phyloP scores from a whole-genome alignment of 2,888 invertebrate species.

The Bhutanitis thaidina region DNA sequence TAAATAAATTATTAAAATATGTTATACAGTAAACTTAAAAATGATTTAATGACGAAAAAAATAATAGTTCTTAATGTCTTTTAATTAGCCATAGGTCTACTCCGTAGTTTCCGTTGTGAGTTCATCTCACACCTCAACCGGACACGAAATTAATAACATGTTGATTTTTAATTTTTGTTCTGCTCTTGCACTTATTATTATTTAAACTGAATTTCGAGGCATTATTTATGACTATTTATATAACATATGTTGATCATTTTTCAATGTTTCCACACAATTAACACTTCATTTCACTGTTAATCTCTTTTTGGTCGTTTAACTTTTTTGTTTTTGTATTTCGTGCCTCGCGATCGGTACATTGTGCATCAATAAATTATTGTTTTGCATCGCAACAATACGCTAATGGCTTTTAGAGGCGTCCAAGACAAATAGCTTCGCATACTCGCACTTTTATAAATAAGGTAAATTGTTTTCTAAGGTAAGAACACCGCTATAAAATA shows the following conservation, averaged over 20 bases:
- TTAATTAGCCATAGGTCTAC: slow-evolving; percentile 23
- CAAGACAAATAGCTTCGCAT: slow-evolving; percentile 29
- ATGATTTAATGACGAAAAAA: not conserved
- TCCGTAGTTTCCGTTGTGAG: slow-evolving; percentile 44
- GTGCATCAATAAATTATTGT: slow-evolving; percentile 43
- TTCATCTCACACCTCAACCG: slow-evolving; percentile 73
- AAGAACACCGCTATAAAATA: slow-evolving; percentile 1
- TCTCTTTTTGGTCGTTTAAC: slow-evolving; percentile 55
- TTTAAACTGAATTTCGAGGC: slow-evolving; percentile 76
- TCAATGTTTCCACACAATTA: slow-evolving; percentile 78
- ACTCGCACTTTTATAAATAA: slow-evolving; percentile 16
- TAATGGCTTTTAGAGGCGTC: slow-evolving; percentile 35
- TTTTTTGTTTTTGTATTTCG: slow-evolving; percentile 55
- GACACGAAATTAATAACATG: slow-evolving; percentile 76
- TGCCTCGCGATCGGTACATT: slow-evolving; percentile 40
- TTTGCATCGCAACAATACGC: slow-evolving; percentile 31
- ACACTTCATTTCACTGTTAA: slow-evolving; percentile 76
- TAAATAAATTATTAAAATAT: too few species aligned
- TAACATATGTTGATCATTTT: slow-evolving; percentile 79
- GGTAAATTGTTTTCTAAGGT: slow-evolving; percentile 4
- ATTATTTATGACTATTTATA: slow-evolving; percentile 79
- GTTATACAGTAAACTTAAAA: too few species aligned
- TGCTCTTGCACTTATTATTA: slow-evolving; percentile 76
- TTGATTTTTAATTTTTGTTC: slow-evolving; percentile 76
- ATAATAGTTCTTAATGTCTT: too few species aligned